Base-by-base conservation (phyloP, 2,113 vertebrate species). In the Peromyscus maniculatus region DNA sequence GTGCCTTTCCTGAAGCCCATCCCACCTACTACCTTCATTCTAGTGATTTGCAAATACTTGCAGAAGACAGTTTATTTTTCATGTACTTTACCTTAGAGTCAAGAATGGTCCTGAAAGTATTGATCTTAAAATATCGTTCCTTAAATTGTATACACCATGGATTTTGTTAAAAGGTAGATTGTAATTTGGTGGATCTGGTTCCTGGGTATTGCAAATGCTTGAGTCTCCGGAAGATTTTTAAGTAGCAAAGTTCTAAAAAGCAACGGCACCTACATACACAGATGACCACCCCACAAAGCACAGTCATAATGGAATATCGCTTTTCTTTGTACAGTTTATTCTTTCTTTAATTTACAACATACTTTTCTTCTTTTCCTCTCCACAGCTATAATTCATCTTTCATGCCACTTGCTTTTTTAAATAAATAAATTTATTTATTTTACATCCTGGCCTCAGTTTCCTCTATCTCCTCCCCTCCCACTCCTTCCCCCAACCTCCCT, bases 91-190 rank as follows among this genome's bases (percentile, higher is more conserved):
- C 78, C 67, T 59, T 86, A 21, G n/a, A 66, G 55, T 94, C 59
- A 91, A 94, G 49, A 91, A 86, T 80, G 33, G 71, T n/a, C 33
- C 3, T 91, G 39, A 88, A 96, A 95, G 91, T 6, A 79, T 43
- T 79, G 15, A 91, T 87, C 89, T 95, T 72, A 94, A 97, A 96
- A 92, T 88, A 62, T 31, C 91, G 26, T 21, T 91, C 62, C 78
- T 95, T 89, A 55, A 55, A 17, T 31, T 55, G 46, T 46, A 66
- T 26, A 96, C 67, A 59, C 19, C 83, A 52, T 67, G 36, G 26
- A 82, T 66, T 28, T 94, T 90, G 79, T 87, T 88, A 93, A 95
- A 97, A 92, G 72, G 26, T 31, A 77, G 36, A 89, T 66, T 49
- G 78, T 36, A 57, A 96, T 71, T 92, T n/a, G 75, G 66, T 31